Evolutionary conservation across 2,797 vertebrate genomes (phyloP), one percentile per base, ranked within the genome.

Genomic region (Thunnus albacares): DNA sequence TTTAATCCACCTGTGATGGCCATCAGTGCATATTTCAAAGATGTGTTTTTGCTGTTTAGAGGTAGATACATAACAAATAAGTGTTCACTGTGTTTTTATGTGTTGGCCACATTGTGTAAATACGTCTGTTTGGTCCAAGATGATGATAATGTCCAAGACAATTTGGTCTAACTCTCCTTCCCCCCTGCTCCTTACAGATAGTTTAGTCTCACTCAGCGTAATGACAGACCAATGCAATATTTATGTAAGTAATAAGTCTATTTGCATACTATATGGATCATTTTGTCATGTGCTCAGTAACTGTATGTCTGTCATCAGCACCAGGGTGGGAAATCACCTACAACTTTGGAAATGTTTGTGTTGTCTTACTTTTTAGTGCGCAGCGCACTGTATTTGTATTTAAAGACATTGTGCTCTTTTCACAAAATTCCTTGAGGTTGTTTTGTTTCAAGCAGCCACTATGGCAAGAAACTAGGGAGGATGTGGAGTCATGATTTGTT

Each of bases 1-100:
- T 95, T 91, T 86, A 86, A 86, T 86, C 90, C 94, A 92, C 87
- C 86, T 93, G 92, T 94, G 87, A 94, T 92, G 90, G 83, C 91
- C 89, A 91, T 92, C 90, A 77, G 92, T 94, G 90, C 91, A 90
- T 85, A 84, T 91, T 93, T 88, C 90, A 82, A 64, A 87, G 49
- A 84, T 22, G 89, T 93, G 92, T 90, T 90, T 57, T 92, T 90
- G 93, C 88, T 93, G 93, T 95, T 91, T 90, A 89, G 87, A 82
- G 51, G 85, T 93, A 89, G 87, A 86, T 87, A 41, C 90, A 87
- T 89, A 86, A 90, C 89, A 87, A 70, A 62, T 87, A 71, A 81
- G 88, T 92, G 89, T 92, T 87, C 80, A 85, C 74, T 89, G 90
- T 94, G 91, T 92, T 89, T 90, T 20, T 86, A 43, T 51, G 84